Evolutionary conservation across 1,140 invertebrate genomes (phyloP), one percentile per base, ranked within the genome.

Genomic region (Aricia agestis): DNA sequence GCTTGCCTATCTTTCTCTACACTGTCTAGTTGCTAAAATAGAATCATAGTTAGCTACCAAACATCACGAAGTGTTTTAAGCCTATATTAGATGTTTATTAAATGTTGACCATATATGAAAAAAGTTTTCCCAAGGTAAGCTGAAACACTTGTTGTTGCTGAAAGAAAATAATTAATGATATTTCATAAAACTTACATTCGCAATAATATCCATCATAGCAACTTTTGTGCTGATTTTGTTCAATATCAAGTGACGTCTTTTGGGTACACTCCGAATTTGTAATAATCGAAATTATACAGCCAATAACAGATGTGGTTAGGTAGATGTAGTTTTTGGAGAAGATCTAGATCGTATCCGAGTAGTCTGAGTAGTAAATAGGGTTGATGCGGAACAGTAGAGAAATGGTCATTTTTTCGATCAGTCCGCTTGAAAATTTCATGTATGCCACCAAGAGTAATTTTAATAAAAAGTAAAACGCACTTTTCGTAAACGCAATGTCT

Each of bases 301-400:
- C 89, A 91, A 86, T 86, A 82, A 80, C 85, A 91, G 69, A 41
- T 71, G 31, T 67, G 71, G 82, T 84, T 85, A 32, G 70, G 66
- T 67, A 79, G 77, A 73, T 80, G 78, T 74, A 83, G 19, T 70
- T 90, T 89, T 67, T 82, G 73, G 68, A 75, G 74, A 11, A 80
- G 80, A 19, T 76, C 77, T 86, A 89, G 72, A 90, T 92, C 89
- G 93, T 94, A 93, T 94, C 93, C 73, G 93, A 93, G 75, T 94
- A 94, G 80, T 94, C 93, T 61, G 93, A 94, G 85, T 94, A 94
- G 82, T 94, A 94, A 77, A 94, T 94, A 72, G 93, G 93, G 83
- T 94, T 93, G 69, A 93, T 87, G 76, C 93, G 91, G 80, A 91
- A 94, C 89, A 89, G 91, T 66, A 93, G 82, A 76, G 82, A 86